Base-by-base conservation (phyloP, 2,888 invertebrate species). In the Cephus nigrinus region DNA sequence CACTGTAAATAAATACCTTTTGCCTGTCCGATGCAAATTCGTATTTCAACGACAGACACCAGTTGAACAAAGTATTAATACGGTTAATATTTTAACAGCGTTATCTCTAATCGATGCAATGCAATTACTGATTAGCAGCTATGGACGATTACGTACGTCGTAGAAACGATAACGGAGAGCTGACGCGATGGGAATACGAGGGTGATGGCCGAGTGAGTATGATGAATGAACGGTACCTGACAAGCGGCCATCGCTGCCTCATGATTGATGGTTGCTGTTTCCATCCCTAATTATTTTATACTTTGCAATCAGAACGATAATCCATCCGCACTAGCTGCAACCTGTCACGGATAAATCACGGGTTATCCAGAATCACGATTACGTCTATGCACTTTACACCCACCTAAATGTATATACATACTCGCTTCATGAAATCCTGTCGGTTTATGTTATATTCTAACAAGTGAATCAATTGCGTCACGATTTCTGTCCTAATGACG, bases 271-370 rank as follows among this genome's bases (percentile, higher is more conserved):
- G 86, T 87, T 88, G 88, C 82, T 88, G 88, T 87, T 80, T 86
- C 87, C 86, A 88, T 88, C 90, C 89, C 91, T 91, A 91, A 92
- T 91, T 91, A 91, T 92, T 92, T 92, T 91, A 91, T 91, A 92
- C 91, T 91, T 91, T 90, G 90, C 91, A 90, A 91, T 91, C 91
- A 88, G 90, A 89, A 90, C 88, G 91, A 90, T 91, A 91, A 91
- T 91, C 91, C 90, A 90, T 91, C 88, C 85, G 81, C 88, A 85
- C 85, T 87, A 86, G 87, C 89, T 87, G 85, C 87, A 84, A 87
- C 88, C 88, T 89, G 90, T 90, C 90, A 87, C 85, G 86, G 88
- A 91, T 91, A 90, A 91, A 90, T 91, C 90, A 91, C 86, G 78
- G 68, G 83, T 84, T 85, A 86, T 87, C 86, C 82, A 81, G 71